Evolutionary conservation across 2,888 invertebrate species (phyloP).

Genomic region (Drosophila neotestacea): DNA sequence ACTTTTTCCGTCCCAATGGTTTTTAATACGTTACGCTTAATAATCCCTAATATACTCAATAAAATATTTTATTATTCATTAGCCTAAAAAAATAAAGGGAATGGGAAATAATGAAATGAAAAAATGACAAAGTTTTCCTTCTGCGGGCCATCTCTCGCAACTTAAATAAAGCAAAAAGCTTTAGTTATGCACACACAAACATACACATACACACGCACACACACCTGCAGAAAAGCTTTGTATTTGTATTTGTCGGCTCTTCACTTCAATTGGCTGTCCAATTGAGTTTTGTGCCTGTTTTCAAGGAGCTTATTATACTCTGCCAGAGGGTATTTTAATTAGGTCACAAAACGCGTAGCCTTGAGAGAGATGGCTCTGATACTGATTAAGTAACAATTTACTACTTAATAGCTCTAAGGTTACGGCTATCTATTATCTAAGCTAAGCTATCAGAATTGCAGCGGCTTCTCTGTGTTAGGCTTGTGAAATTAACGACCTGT

Average conservation of each 20-base stretch:
- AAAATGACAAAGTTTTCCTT: slow-evolving; percentile 29
- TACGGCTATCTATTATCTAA: background rate
- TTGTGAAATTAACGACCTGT: no score
- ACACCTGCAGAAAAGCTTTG: slow-evolving; percentile 11
- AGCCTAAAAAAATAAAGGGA: slow-evolving; percentile 33
- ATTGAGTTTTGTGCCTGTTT: slow-evolving; percentile 33
- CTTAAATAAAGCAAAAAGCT: slow-evolving; percentile 41
- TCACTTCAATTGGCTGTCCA: slow-evolving; percentile 56
- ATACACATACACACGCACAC: slow-evolving; percentile 3
- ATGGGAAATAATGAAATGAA: background rate
- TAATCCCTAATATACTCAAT: slow-evolving; percentile 57
- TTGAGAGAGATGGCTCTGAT: background rate
- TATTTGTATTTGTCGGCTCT: slow-evolving; percentile 27
- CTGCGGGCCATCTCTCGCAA: slow-evolving; percentile 32
- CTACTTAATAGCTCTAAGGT: background rate
- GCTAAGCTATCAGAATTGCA: background rate
- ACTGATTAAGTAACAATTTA: background rate
- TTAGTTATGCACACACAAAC: slow-evolving; percentile 13
- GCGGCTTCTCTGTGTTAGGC: background rate
- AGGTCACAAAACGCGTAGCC: background rate
- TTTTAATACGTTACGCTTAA: slow-evolving; percentile 42
- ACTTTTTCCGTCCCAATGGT: slow-evolving; percentile 42
- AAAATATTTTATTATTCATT: slow-evolving; percentile 72
- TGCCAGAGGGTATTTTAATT: background rate
- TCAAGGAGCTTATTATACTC: slow-evolving; percentile 8